Evolutionary conservation across 2,113 vertebrate species (phyloP).

Genomic region (Campylomormyrus numenius): DNA sequence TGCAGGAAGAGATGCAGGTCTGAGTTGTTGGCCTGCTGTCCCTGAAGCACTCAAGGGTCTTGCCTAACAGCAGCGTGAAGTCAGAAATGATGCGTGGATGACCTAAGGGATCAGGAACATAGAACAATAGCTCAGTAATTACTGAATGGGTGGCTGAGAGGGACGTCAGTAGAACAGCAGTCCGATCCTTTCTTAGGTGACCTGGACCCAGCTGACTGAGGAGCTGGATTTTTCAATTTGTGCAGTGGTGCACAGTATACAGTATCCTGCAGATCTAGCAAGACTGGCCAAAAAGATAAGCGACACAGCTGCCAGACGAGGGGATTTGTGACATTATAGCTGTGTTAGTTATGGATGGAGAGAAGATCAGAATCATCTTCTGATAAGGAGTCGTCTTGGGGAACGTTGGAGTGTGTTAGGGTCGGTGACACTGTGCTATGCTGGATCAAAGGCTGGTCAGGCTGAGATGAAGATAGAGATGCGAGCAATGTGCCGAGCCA

Average conservation of each 20-base stretch:
- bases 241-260: background rate
- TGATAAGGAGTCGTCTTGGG: background rate
- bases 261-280: background rate
- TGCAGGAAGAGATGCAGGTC: background rate
- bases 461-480: background rate
- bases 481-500: background rate
- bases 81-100: background rate
- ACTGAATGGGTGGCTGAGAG: background rate
- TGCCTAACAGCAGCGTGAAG: background rate
- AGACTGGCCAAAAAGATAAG: background rate
- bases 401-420: background rate
- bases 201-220: background rate
- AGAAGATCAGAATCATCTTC: background rate
- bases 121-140: background rate
- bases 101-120: background rate
- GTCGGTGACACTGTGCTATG: background rate
- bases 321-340: background rate
- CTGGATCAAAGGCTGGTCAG: background rate
- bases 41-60: background rate
- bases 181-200: background rate
- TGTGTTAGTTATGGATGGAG: background rate
- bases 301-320: background rate
- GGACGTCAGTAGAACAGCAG: background rate
- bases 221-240: background rate
- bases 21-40: background rate